A percentile compares a stretch with the other conserved stretches of the same genome.
Evolutionary conservation across 2,888 invertebrate genomes (phyloP).

Genomic region (Dysmachus trigonus): DNA sequence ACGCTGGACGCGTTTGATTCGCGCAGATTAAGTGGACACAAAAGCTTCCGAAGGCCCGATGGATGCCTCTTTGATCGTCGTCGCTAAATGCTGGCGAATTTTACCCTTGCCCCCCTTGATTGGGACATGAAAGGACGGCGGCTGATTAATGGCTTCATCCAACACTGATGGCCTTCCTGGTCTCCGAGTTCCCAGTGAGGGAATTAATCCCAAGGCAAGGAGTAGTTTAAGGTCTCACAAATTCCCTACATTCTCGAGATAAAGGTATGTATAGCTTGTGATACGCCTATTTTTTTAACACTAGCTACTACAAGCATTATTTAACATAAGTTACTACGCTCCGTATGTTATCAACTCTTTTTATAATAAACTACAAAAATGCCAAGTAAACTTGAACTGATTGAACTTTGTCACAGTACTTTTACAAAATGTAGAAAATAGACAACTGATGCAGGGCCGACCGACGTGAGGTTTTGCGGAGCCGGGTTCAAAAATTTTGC

Average conservation of each 20-base stretch:
- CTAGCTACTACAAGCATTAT: too few relatives aligned
- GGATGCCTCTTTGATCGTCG: not conserved
- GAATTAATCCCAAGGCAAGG: not conserved
- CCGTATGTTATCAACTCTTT: too few relatives aligned
- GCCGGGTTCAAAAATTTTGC: too few relatives aligned
- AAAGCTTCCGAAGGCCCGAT: not conserved
- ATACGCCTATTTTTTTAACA: too few relatives aligned
- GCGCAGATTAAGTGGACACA: not conserved
- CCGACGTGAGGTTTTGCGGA: too few relatives aligned
- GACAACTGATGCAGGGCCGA: too few relatives aligned
- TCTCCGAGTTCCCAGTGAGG: not conserved
- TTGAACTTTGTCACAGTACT: too few relatives aligned
- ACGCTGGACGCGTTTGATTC: not conserved
- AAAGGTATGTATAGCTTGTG: too few relatives aligned
- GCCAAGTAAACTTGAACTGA: too few relatives aligned
- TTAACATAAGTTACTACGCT: too few relatives aligned
- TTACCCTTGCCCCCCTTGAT: not conserved
- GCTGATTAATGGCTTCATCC: not conserved
- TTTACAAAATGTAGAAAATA: too few relatives aligned
- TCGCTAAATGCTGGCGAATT: not conserved
- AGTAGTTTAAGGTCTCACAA: not conserved
- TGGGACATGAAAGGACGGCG: not conserved
- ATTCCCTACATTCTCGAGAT: not conserved
- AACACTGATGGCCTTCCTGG: not conserved
- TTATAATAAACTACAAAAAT: too few relatives aligned